These are phyloP conservation scores for Reticulitermes lucifugus DNA, from an alignment of 2,888 invertebrate species.

Conservation along the genomic window DNA sequence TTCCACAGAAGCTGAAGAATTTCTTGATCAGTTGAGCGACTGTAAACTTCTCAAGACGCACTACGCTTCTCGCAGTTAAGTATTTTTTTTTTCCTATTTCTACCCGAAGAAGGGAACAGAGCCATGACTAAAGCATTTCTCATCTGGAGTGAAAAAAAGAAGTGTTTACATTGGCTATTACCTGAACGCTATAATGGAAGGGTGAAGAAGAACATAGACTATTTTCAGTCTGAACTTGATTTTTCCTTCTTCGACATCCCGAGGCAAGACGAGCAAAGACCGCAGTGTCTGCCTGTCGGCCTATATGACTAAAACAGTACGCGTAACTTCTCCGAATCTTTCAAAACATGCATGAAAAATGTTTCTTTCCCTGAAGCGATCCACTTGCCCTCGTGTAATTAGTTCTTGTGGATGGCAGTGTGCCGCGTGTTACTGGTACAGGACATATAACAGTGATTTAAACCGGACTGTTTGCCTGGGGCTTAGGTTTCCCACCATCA, in stretches of 20 bases:
- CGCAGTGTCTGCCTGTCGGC: background rate
- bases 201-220: background rate
- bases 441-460: background rate
- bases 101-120: too few species aligned
- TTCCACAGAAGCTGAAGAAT: too few species aligned
- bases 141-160: background rate
- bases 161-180: background rate
- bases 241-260: background rate
- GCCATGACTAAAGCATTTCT: too few species aligned
- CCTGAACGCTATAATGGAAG: background rate
- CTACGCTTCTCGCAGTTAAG: too few species aligned
- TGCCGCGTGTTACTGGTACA: background rate
- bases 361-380: conserved; percentile 12
- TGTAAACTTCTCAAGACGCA: too few species aligned
- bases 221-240: conserved; percentile 8
- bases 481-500: conserved; percentile 40
- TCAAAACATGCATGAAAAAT: conserved; percentile 17
- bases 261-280: background rate
- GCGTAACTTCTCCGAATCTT: background rate
- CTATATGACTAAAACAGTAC: background rate
- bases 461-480: conserved; percentile 15
- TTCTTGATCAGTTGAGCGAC: too few species aligned
- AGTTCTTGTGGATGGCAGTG: conserved; percentile 4
- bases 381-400: conserved; percentile 9
- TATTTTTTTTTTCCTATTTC: too few species aligned